A percentile compares a stretch with the other conserved stretches of the same genome.
Evolutionary conservation across 64 coral and sea anemone species (phyloP).

Genomic region (Pachyseris speciosa): DNA sequence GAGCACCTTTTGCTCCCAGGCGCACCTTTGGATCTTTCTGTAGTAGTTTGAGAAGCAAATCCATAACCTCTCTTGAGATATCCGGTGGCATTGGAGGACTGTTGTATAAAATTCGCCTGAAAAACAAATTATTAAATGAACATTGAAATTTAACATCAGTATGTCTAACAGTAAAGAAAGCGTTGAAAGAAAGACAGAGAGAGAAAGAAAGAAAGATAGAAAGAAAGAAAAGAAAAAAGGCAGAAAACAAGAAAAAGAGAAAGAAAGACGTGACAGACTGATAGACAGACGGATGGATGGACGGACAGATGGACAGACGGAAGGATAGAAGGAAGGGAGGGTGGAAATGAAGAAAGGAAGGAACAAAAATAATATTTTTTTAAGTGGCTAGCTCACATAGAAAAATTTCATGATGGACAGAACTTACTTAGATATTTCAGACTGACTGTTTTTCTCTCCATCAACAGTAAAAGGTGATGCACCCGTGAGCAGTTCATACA

Average conservation of each 20-base stretch:
- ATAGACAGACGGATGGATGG: background rate
- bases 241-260: too few relatives aligned
- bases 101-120: conserved; percentile 87
- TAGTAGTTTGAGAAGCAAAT: conserved; percentile 84
- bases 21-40: conserved; percentile 90
- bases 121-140: background rate
- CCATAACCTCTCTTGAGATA: conserved; percentile 70
- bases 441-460: conserved; percentile 98
- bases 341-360: too few relatives aligned
- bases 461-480: conserved; percentile 99
- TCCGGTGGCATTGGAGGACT: conserved; percentile 91
- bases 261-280: too few relatives aligned
- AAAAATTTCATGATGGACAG: background rate
- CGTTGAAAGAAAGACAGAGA: too few relatives aligned
- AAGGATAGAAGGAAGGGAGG: too few relatives aligned
- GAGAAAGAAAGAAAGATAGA: too few relatives aligned
- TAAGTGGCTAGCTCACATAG: too few relatives aligned
- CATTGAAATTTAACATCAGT: too few relatives aligned
- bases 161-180: too few relatives aligned
- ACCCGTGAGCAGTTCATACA: conserved; percentile 96
- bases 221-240: too few relatives aligned
- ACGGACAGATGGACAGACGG: background rate
- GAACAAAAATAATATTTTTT: too few relatives aligned
- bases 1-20: conserved; percentile 87
- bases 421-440: conserved; percentile 99